Conservation (phyloP, 2,113 vertebrate genomes). For the Phrynocephalus versicolor region DNA sequence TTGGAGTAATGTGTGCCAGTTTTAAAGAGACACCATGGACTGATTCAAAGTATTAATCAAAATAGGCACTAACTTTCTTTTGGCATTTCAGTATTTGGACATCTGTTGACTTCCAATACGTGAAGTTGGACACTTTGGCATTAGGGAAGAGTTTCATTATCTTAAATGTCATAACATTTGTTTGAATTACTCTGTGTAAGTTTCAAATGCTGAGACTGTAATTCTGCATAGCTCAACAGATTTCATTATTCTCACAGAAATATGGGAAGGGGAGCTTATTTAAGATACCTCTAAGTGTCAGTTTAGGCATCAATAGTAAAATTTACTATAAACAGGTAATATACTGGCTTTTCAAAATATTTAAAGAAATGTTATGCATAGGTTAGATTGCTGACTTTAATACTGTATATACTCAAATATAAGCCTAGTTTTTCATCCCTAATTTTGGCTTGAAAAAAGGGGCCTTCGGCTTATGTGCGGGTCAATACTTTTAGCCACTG, state of each 20-base stretch:
- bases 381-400: not conserved
- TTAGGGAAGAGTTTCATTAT: slow-evolving; percentile 81
- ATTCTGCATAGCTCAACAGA: slow-evolving; percentile 72
- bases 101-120: slow-evolving; percentile 81
- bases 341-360: slow-evolving; percentile 8
- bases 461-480: too few species aligned
- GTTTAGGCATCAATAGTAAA: slow-evolving; percentile 69
- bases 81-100: slow-evolving; percentile 80
- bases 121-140: slow-evolving; percentile 76
- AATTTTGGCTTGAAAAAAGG: too few species aligned
- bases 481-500: too few species aligned
- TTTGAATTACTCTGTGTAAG: slow-evolving; percentile 80
- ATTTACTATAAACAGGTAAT: slow-evolving; percentile 61
- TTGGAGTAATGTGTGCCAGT: slow-evolving; percentile 70
- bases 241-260: slow-evolving; percentile 76
- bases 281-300: slow-evolving; percentile 70
- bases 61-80: slow-evolving; percentile 79
- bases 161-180: slow-evolving; percentile 86
- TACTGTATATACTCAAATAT: too few species aligned
- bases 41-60: slow-evolving; percentile 75
- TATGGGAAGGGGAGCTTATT: slow-evolving; percentile 62
- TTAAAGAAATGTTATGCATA: not conserved
- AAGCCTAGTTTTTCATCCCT: too few species aligned
- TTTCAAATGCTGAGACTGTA: slow-evolving; percentile 80
- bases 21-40: slow-evolving; percentile 76